phyloP scores from a whole-genome alignment of 2,113 vertebrate species.

The Machaerirhynchus nigripectus region DNA sequence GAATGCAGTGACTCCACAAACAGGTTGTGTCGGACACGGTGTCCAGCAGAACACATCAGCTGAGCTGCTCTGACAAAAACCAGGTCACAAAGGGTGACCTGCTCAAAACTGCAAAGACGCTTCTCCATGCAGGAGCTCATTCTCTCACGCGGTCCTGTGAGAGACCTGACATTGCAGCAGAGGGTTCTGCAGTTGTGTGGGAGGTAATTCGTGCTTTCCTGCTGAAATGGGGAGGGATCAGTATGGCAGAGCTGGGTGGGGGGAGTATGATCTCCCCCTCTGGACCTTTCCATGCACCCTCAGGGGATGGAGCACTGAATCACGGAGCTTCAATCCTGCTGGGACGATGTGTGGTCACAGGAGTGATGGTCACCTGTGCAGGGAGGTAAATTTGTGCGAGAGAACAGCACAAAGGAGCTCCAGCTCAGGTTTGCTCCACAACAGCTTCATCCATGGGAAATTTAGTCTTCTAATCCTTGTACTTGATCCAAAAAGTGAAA shows the following conservation, averaged over 20 bases:
- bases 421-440: neutral
- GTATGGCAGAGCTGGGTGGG: neutral
- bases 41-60: neutral
- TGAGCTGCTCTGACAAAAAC: neutral
- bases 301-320: rapidly evolving
- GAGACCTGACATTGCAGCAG: neutral
- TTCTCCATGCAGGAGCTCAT: too few species aligned
- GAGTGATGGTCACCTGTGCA: rapidly evolving
- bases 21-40: neutral
- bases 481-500: neutral
- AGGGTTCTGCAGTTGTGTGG: neutral
- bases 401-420: neutral
- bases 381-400: neutral
- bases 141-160: neutral
- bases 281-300: neutral
- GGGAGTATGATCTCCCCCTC: too few species aligned
- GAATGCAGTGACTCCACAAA: neutral
- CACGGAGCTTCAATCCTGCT: neutral
- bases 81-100: neutral
- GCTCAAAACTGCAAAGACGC: neutral
- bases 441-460: neutral
- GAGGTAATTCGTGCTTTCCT: neutral
- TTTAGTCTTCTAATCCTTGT: neutral
- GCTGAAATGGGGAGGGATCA: neutral
- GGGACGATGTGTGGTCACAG: neutral